Conservation (phyloP, 2,888 invertebrate species). For the Phyllotreta striolata region DNA sequence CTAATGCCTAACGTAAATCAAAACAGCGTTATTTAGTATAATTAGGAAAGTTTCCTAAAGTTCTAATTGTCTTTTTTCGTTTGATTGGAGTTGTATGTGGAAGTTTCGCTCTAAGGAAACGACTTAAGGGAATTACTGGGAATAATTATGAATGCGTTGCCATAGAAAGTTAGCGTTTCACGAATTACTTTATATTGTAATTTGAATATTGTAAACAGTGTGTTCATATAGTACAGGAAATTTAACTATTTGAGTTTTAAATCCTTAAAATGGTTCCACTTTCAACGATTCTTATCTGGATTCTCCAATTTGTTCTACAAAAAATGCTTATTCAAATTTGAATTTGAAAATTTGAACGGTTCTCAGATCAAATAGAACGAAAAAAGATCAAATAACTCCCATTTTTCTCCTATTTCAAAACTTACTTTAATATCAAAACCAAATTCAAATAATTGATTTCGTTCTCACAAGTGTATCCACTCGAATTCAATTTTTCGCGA, state of each 20-base stretch:
- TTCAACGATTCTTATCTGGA: no score
- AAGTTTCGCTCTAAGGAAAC: constrained; percentile 23
- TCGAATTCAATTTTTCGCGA: constrained; percentile 25
- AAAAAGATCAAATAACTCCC: no score
- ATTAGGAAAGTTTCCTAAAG: constrained; percentile 38
- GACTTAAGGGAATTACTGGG: constrained; percentile 25
- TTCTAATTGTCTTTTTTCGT: constrained; percentile 41
- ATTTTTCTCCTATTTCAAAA: no score
- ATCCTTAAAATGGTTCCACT: no score
- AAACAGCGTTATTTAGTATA: constrained; percentile 40
- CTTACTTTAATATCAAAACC: constrained; percentile 3
- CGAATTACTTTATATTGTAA: no score
- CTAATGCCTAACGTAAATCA: constrained; percentile 40
- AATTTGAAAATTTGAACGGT: no score
- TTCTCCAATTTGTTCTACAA: no score
- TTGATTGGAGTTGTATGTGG: constrained; percentile 37
- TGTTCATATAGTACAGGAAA: no score
- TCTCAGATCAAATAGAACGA: no score
- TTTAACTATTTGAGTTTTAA: no score
- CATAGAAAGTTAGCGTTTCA: constrained; percentile 6
- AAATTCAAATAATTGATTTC: constrained; percentile 12
- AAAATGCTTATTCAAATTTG: no score
- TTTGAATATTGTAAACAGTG: no score
- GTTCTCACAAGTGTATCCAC: constrained; percentile 12
- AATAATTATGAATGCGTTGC: constrained; percentile 26